Base-by-base conservation (phyloP, 2,113 vertebrate species). In the Prochilodus magdalenae region DNA sequence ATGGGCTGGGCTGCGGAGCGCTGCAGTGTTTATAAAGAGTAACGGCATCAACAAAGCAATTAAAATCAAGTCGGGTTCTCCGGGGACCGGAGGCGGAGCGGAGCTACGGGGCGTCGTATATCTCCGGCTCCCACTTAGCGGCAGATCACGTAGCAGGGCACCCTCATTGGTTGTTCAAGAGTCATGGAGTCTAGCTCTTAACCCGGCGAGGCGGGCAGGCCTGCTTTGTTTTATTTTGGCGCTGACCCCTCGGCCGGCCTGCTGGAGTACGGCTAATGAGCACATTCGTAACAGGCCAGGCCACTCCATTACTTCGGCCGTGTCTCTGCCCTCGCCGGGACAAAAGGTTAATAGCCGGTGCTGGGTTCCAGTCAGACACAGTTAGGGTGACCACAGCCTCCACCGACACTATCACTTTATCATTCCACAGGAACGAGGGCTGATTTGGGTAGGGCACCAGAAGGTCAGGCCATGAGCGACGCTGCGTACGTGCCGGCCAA, bases 341-440 rank as follows among this genome's bases (percentile, higher is more conserved):
- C 77, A 60, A 86, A 87, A 91, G 87, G 91, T 90, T 92, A 90
- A 89, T 89, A 88, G 81, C 65, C 14, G 53, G 83, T 76, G 49
- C 74, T 27, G 53, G 66, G 76, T 89, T 79, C 65, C 78, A 81
- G 83, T 87, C 84, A 81, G 81, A 75, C 51, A 84, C 76, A 29
- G 86, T 87, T 84, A 86, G 77, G 69, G 75, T 86, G 82, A 33
- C 76, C 85, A 81, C 88, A 88, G 76, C 91, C 59, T 60, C 86
- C 82, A 77, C 70, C 49, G 75, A 69, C 75, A 29, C 60, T 53
- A 24, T 49, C 71, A 4, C 63, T 66, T 81, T 12, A 75, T 79
- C 72, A 62, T 85, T 80, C 86, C 79, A 22, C 71, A 33, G 27
- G 20, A 53, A 53, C 85, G n/a, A 77, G 24, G 27, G 13, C 30